Conservation (phyloP, 2,113 vertebrate species). For the Malurus melanocephalus region DNA sequence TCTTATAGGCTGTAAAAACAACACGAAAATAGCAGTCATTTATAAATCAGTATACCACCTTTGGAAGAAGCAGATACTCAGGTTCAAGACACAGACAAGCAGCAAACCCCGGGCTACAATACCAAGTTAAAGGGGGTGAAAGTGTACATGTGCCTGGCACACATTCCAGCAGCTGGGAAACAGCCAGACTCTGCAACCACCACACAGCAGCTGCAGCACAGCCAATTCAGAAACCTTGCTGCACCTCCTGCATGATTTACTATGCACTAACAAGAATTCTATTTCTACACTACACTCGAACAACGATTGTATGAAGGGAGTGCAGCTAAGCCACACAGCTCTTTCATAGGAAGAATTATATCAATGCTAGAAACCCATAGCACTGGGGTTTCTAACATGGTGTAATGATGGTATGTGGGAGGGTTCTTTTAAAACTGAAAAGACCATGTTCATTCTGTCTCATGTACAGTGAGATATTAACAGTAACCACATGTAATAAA, state of each 20-base stretch:
- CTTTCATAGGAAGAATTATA: neutral
- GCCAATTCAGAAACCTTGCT: neutral
- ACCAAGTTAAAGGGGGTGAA: neutral
- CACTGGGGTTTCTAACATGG: neutral
- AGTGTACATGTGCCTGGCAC: fast-evolving
- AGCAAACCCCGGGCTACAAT: neutral
- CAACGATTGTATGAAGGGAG: neutral
- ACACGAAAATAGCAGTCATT: neutral
- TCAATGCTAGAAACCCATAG: neutral
- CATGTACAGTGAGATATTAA: neutral
- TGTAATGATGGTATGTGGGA: neutral
- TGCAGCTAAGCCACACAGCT: neutral
- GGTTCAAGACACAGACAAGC: neutral
- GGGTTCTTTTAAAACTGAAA: neutral
- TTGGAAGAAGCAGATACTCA: neutral
- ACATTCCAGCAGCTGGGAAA: neutral
- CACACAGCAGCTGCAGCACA: slow-evolving; percentile 47
- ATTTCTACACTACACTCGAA: neutral
- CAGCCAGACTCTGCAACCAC: neutral
- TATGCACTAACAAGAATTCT: neutral
- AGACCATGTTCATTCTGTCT: neutral
- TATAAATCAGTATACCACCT: neutral
- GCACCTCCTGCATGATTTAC: slow-evolving; percentile 3
- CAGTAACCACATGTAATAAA: neutral
- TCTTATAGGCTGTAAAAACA: neutral